These are phyloP conservation scores for Orthonyx spaldingii DNA, from an alignment of 2,113 vertebrate species.

Conservation along the genomic window DNA sequence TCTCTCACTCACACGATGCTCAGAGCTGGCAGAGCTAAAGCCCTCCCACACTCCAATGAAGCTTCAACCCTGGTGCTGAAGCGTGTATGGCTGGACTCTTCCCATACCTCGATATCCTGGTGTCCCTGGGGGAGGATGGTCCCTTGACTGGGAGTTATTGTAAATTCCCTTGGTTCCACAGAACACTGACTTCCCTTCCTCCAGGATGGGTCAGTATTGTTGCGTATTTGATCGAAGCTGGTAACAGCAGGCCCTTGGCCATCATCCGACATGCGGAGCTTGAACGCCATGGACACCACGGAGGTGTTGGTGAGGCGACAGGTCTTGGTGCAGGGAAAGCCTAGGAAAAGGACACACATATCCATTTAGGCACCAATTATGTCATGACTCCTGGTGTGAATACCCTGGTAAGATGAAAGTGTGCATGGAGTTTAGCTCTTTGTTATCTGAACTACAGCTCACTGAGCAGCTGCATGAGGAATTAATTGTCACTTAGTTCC, in stretches of 20 bases:
- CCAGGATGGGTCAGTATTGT: constrained; percentile 33
- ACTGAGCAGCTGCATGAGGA: not conserved
- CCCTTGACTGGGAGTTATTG: constrained; percentile 67
- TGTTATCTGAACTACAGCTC: not conserved
- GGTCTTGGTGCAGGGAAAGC: constrained; percentile 72
- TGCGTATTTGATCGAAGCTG: constrained; percentile 17
- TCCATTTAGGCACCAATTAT: not conserved
- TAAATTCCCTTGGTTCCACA: constrained; percentile 76
- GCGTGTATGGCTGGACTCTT: rapidly evolving
- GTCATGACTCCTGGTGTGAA: not conserved
- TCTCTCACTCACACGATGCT: not conserved
- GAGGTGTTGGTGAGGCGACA: constrained; percentile 80
- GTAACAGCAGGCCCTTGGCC: constrained; percentile 70
- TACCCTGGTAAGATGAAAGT: not conserved
- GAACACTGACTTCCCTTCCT: not conserved
- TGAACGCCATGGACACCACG: constrained; percentile 78
- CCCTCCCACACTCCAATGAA: not conserved
- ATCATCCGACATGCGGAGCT: constrained; percentile 78
- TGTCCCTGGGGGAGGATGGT: constrained; percentile 67
- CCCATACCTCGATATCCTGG: constrained; percentile 75
- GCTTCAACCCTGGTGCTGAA: not conserved
- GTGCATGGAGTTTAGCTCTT: not conserved
- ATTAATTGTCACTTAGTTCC: not conserved
- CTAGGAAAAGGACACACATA: constrained; percentile 53
- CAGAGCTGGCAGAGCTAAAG: not conserved